These are phyloP conservation scores for Arctocebus calabarensis DNA, from an alignment of 2,797 vertebrate species.

Conservation along the genomic window DNA sequence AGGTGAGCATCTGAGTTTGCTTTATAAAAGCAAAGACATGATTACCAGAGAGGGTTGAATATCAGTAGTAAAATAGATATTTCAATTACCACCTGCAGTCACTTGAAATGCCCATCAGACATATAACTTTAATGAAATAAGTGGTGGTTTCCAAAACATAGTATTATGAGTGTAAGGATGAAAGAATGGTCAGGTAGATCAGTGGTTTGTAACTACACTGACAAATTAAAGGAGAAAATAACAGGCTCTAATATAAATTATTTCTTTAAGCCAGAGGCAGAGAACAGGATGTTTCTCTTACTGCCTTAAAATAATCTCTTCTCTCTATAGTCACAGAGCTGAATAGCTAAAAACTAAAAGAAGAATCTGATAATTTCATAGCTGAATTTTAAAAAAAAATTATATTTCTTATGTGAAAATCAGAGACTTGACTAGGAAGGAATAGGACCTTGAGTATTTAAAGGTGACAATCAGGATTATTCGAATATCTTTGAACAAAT, in stretches of 20 bases:
- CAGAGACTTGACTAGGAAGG: constrained; percentile 15
- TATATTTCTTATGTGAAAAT: constrained; percentile 14
- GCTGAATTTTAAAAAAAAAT: neutral
- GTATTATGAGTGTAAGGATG: neutral
- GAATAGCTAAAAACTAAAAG: constrained; percentile 20
- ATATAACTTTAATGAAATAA: neutral
- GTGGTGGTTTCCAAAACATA: neutral
- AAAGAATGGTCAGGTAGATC: neutral
- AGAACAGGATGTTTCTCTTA: neutral
- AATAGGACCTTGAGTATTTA: neutral
- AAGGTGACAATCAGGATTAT: neutral
- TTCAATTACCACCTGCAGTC: neutral
- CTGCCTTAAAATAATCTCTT: neutral
- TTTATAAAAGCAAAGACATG: constrained; percentile 11
- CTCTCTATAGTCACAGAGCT: neutral
- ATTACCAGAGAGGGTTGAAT: neutral
- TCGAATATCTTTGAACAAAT: neutral
- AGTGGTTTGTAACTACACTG: neutral
- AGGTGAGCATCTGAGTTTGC: neutral
- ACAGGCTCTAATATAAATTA: neutral
- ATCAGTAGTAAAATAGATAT: constrained; percentile 1
- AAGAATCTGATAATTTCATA: constrained; percentile 15
- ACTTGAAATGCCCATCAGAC: neutral
- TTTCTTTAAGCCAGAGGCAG: neutral
- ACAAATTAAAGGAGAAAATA: neutral